Evolutionary conservation across 2,113 vertebrate species (phyloP), one percentile per base, ranked within the genome.

Genomic region (Asarcornis scutulata): DNA sequence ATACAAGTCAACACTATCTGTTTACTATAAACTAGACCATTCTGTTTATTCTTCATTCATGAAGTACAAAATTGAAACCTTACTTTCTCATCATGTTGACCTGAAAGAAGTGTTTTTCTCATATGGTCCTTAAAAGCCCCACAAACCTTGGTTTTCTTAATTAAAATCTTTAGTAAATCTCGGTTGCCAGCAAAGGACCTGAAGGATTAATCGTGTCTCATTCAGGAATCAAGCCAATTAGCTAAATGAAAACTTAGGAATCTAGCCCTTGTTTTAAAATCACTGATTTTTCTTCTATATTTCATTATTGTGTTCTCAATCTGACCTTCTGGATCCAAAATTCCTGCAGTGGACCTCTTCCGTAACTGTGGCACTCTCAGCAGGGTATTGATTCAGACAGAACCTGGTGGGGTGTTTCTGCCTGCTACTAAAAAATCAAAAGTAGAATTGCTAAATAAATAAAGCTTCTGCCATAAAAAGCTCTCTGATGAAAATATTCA

Each of bases 171-270:
- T 9, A 67, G 25, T 62, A 83, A 73, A 86, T 68, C 48, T 67
- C 48, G 32, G 50, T 36, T 7, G 3, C 56, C 38, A 74, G 2
- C 1, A 6, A 77, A 77, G 40, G 50, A 56, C 69, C 44, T 32
- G 34, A 17, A 75, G 44, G 71, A 46, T 80, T 31, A 29, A 3
- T 82, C 58, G 50, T 67, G 13, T 62, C 26, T 71, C n/a, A 20
- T 82, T 90, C 59, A 74, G 73, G 77, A 93, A 79, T 78, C 53
- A 92, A 92, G 66, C 71, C 77, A 55, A 86, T 92, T 73, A 66
- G 77, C 27, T 87, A 36, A 79, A 38, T 14, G 55, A 91, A 89
- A 91, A 69, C 40, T 23, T 59, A 77, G 36, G 36, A 46, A 86
- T 85, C 38, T 87, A 56, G 63, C 31, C 23, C 40, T 71, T 92